These are phyloP conservation scores for Chrysolina americana DNA, from an alignment of 2,888 invertebrate genomes.

Conservation along the genomic window DNA sequence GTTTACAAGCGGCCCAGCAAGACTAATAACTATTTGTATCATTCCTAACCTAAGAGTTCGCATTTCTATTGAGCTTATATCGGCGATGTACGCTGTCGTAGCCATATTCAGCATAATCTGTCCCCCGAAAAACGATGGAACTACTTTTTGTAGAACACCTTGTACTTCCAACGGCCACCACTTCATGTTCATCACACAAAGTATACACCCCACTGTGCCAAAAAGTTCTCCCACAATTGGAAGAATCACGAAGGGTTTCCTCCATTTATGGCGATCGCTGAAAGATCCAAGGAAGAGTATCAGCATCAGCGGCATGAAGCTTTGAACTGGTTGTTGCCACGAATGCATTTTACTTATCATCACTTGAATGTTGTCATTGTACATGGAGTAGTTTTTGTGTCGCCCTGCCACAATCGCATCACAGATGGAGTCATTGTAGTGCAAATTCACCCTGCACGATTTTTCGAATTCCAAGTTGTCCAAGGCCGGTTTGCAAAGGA, in stretches of 20 bases:
- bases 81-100: constrained; percentile 66
- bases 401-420: constrained; percentile 65
- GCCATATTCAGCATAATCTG: constrained; percentile 68
- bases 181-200: constrained; percentile 72
- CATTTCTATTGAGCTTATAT: constrained; percentile 71
- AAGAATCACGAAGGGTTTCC: constrained; percentile 66
- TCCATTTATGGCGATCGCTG: constrained; percentile 66
- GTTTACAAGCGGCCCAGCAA: constrained; percentile 59
- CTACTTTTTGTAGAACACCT: constrained; percentile 73
- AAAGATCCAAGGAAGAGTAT: constrained; percentile 66
- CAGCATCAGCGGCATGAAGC: constrained; percentile 63
- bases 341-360: constrained; percentile 69
- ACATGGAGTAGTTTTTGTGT: constrained; percentile 61
- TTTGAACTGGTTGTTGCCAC: constrained; percentile 64
- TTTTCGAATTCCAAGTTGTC: constrained; percentile 74
- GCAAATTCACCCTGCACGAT: constrained; percentile 72
- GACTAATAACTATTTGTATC: constrained; percentile 66
- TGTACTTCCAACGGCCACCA: constrained; percentile 72
- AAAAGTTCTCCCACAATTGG: constrained; percentile 67
- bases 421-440: constrained; percentile 71
- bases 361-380: constrained; percentile 70
- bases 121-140: constrained; percentile 75
- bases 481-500: constrained; percentile 68
- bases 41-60: constrained; percentile 76
- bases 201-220: constrained; percentile 70